Conservation (phyloP, 2,888 invertebrate species). For the Euphydryas editha region DNA sequence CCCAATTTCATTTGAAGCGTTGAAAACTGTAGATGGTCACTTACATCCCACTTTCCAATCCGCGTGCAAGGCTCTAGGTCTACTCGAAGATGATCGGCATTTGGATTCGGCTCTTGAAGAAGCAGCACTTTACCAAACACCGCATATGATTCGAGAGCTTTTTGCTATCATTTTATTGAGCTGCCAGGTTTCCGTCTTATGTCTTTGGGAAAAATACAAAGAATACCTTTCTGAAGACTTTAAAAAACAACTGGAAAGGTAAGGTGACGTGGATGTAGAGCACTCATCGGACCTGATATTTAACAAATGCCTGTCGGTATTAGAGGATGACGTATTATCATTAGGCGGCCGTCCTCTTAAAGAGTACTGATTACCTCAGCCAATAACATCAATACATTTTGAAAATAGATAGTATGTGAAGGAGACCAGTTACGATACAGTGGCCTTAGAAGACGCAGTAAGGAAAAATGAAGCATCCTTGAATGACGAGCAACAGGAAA, state of each 20-base stretch:
- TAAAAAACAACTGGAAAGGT: neutral
- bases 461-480: too few species aligned
- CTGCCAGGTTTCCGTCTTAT: neutral
- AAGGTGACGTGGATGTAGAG: neutral
- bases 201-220: neutral
- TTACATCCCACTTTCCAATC: neutral
- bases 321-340: neutral
- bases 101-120: neutral
- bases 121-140: neutral
- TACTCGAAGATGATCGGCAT: constrained; percentile 5
- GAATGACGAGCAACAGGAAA: too few species aligned
- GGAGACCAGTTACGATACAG: too few species aligned
- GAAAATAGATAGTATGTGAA: too few species aligned
- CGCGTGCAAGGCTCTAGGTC: neutral
- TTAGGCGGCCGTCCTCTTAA: neutral
- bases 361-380: neutral
- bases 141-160: neutral
- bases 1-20: neutral
- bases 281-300: neutral
- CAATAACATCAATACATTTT: too few species aligned
- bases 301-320: neutral
- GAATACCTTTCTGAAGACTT: neutral
- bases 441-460: too few species aligned
- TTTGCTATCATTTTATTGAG: neutral
- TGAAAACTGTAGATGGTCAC: neutral